phyloP scores from a whole-genome alignment of 2,797 vertebrate genomes.

The Clarias laeviceps region DNA sequence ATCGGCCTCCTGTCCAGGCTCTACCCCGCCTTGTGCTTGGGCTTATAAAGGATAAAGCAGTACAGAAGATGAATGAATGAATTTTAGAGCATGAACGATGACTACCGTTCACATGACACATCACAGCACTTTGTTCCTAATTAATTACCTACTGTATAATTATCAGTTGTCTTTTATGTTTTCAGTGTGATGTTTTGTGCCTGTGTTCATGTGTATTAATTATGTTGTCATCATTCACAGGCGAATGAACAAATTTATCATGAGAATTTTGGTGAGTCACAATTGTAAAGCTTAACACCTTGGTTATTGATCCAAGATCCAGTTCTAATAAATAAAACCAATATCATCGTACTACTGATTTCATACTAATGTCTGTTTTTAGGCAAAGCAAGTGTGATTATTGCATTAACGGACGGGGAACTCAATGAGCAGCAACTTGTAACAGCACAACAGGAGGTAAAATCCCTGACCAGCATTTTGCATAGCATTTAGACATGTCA shows the following conservation, averaged over 20 bases:
- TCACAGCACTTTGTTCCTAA: neutral
- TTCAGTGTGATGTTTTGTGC: slow-evolving; percentile 12
- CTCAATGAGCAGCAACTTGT: slow-evolving; percentile 79
- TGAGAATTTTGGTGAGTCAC: slow-evolving; percentile 76
- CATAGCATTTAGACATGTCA: neutral
- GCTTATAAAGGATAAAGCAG: no score
- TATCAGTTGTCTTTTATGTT: neutral
- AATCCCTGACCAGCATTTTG: neutral
- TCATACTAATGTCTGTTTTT: neutral
- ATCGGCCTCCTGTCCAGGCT: no score
- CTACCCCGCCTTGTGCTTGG: no score
- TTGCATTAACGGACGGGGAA: slow-evolving; percentile 87
- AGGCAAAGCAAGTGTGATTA: slow-evolving; percentile 87
- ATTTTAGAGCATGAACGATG: neutral
- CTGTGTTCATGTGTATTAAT: neutral
- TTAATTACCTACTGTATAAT: neutral
- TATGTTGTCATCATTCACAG: slow-evolving; percentile 67
- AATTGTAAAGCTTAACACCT: neutral
- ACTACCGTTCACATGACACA: neutral
- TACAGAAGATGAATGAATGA: neutral
- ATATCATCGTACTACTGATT: slow-evolving; percentile 7
- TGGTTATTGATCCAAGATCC: neutral
- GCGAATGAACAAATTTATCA: slow-evolving; percentile 86
- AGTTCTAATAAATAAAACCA: neutral
- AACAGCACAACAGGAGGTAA: slow-evolving; percentile 82